A percentile compares a stretch with the other conserved stretches of the same genome.
These are phyloP conservation scores for Dryomyza anilis DNA, from an alignment of 2,888 invertebrate genomes.

Conservation along the genomic window DNA sequence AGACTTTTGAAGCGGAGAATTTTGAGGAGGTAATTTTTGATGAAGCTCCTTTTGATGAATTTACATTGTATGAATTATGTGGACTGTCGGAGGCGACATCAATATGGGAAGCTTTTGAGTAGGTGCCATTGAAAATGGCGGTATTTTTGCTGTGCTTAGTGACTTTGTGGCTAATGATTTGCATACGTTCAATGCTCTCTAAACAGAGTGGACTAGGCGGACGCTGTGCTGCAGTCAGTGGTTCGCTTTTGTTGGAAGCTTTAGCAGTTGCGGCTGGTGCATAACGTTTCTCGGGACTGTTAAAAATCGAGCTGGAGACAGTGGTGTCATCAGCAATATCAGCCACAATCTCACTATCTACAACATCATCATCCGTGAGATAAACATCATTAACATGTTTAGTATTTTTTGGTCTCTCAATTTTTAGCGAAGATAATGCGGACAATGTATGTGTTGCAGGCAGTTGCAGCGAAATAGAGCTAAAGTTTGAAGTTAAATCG, in stretches of 20 bases:
- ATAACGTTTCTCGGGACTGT: conserved; percentile 44
- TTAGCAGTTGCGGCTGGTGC: neutral
- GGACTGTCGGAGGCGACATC: too few relatives aligned
- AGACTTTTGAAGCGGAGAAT: too few relatives aligned
- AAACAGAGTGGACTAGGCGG: conserved; percentile 46
- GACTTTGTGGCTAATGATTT: too few relatives aligned
- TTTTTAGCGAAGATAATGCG: conserved; percentile 41
- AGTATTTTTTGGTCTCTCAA: conserved; percentile 31
- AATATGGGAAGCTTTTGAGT: too few relatives aligned
- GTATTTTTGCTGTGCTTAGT: too few relatives aligned
- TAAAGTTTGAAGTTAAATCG: conserved; percentile 45
- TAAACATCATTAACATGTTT: too few relatives aligned
- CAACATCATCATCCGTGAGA: too few relatives aligned
- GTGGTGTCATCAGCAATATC: conserved; percentile 43
- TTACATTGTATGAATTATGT: too few relatives aligned
- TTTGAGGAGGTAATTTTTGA: too few relatives aligned
- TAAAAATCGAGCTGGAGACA: conserved; percentile 46
- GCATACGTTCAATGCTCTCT: conserved; percentile 43
- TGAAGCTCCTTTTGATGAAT: too few relatives aligned
- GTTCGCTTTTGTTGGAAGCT: neutral
- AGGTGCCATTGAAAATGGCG: too few relatives aligned
- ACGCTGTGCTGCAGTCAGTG: conserved; percentile 22
- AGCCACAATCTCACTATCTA: neutral
- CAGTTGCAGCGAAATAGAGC: conserved; percentile 44
- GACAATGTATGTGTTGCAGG: conserved; percentile 44